Base-by-base conservation (phyloP, 2,797 vertebrate species). In the Pseudotriccus pelzelni region DNA sequence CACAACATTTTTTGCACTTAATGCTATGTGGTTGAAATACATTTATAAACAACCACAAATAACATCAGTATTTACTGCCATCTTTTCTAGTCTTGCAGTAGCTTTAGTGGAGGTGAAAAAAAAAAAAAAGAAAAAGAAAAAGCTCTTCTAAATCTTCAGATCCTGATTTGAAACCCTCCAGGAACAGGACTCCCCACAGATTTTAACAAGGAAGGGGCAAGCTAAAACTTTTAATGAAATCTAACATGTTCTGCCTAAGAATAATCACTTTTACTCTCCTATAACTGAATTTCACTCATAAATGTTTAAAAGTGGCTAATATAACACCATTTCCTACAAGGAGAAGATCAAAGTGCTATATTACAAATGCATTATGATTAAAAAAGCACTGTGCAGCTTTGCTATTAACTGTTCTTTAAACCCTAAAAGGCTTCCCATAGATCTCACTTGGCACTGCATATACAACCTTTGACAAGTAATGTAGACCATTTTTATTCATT, bases 401-500 rank as follows among this genome's bases (percentile, higher is more conserved):
- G 98, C 99, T 99, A 99, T 98, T 98, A 98, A 98, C 99, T 98
- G 99, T 99, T 99, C 99, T 99, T 99, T 98, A 98, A 98, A 98
- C 97, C 98, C 98, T 99, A 99, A 99, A 99, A 99, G 99, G 98
- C 98, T 99, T 99, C 99, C 99, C 99, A 99, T 99, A 99, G 99
- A 99, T 99, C 99, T 99, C 98, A 98, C 99, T 99, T 99, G 98
- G 98, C 98, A 99, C 98, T 98, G 98, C 98, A 98, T 99, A 99
- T 99, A 98, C 99, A 99, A 99, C 99, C 99, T 99, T 99, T 99
- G 99, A 99, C 99, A 99, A 99, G 99, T 99, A 99, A 99, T 99
- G 99, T 99, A 99, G 99, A 99, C 99, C 99, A 99, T 99, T 99
- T 99, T 99, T 99, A 99, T 99, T 99, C 99, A 99, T 99, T 99